phyloP scores from a whole-genome alignment of 2,113 vertebrate species.

The Actenoides lindsayi region DNA sequence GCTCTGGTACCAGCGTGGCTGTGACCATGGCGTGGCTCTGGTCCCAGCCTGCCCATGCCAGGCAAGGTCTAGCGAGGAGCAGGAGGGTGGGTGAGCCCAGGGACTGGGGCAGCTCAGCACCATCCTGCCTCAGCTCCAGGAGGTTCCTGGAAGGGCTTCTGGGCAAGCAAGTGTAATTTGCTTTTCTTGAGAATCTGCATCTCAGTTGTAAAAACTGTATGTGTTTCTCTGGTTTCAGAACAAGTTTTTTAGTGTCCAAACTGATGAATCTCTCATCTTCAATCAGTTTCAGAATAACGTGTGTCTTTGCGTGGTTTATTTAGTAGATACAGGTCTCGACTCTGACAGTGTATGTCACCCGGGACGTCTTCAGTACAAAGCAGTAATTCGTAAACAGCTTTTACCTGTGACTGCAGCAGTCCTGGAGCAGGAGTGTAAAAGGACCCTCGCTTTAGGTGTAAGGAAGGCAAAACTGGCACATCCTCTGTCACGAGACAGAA shows the following conservation, averaged over 20 bases:
- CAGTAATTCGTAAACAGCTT: not conserved
- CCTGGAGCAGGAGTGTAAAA: not conserved
- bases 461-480: not conserved
- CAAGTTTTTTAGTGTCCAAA: not conserved
- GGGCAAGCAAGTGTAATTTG: not conserved
- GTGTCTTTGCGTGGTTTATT: not conserved
- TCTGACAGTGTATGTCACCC: not conserved
- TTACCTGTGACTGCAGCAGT: not conserved
- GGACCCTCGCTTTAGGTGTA: not conserved
- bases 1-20: not conserved
- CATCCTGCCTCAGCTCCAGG: not conserved
- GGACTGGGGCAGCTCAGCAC: rapidly evolving
- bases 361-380: not conserved
- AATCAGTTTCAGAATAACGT: not conserved
- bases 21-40: not conserved
- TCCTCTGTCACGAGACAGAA: not conserved
- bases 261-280: not conserved
- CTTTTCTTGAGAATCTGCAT: not conserved
- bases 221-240: not conserved
- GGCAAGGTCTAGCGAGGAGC: rapidly evolving
- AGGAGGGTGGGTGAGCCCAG: not conserved
- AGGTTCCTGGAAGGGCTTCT: not conserved
- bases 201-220: not conserved
- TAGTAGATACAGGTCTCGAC: not conserved
- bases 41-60: not conserved